These are phyloP conservation scores for Lytechinus pictus DNA, from an alignment of 35 echinoderm and acorn worm species.

Conservation along the genomic window DNA sequence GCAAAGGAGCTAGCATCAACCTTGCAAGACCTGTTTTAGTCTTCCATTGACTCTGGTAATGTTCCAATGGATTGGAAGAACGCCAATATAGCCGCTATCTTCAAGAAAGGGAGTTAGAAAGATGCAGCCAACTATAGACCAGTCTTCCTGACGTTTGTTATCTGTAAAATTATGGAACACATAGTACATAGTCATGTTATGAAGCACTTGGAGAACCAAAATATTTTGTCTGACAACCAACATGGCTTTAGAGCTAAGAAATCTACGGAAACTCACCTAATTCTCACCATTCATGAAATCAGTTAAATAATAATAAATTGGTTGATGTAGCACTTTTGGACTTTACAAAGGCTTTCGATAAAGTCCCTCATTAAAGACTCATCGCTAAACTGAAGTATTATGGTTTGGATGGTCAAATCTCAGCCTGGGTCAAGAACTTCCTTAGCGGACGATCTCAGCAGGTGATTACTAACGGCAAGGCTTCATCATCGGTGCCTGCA, in stretches of 20 bases:
- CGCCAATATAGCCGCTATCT: slow-evolving; percentile 58
- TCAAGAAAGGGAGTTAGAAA: slow-evolving; percentile 39
- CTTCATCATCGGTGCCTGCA: no score
- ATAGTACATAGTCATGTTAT: no score
- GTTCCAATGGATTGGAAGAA: slow-evolving; percentile 55
- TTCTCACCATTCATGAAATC: slow-evolving; percentile 46
- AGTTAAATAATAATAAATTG: slow-evolving; percentile 18
- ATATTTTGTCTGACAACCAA: no score
- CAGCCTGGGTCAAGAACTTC: slow-evolving; percentile 4
- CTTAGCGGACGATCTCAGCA: slow-evolving; percentile 47
- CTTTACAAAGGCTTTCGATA: slow-evolving; percentile 51
- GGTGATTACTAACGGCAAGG: slow-evolving; percentile 32
- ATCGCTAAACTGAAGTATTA: slow-evolving; percentile 61
- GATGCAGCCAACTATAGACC: slow-evolving; percentile 55
- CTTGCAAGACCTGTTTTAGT: slow-evolving; percentile 35
- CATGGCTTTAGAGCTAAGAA: slow-evolving; percentile 53
- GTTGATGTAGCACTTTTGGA: slow-evolving; percentile 54
- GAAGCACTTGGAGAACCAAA: no score
- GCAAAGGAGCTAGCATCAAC: not conserved
- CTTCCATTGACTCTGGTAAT: slow-evolving; percentile 25
- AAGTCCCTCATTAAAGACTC: slow-evolving; percentile 47
- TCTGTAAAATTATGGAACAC: not conserved
- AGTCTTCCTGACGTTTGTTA: slow-evolving; percentile 53
- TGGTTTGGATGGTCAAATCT: slow-evolving; percentile 50
- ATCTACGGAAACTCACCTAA: slow-evolving; percentile 61